These are phyloP conservation scores for Endotricha flammealis DNA, from an alignment of 2,888 invertebrate genomes.

Conservation along the genomic window DNA sequence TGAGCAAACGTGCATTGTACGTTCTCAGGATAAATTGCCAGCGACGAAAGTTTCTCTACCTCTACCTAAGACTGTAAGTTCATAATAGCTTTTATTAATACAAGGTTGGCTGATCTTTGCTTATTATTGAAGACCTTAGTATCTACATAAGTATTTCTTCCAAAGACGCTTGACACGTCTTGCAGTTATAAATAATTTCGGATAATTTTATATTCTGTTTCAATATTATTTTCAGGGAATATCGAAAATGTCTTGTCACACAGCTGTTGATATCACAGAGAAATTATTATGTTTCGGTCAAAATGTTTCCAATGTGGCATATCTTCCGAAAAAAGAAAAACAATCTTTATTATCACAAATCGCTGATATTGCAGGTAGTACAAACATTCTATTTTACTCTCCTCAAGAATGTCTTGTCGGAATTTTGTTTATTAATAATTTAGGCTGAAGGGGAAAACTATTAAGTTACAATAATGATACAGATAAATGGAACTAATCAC, in stretches of 20 bases:
- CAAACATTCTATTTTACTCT: no score
- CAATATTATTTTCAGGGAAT: no score
- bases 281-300: conserved; percentile 17
- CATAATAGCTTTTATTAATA: background rate
- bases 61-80: conserved; percentile 16
- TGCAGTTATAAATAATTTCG: no score
- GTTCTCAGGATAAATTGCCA: conserved; percentile 17
- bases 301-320: conserved; percentile 14
- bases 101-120: no score
- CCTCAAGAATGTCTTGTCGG: no score
- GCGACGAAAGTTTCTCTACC: conserved; percentile 19
- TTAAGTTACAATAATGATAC: no score
- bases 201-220: no score
- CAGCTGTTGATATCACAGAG: conserved; percentile 18
- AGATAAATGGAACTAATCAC: no score
- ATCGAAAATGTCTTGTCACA: conserved; percentile 12
- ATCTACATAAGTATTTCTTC: no score
- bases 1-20: conserved; percentile 15
- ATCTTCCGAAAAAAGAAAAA: background rate
- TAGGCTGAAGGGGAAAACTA: no score
- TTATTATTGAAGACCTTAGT: no score
- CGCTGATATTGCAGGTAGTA: conserved; percentile 22
- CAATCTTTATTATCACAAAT: conserved; percentile 13
- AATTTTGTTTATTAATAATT: background rate
- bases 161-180: no score